A percentile compares a stretch with the other conserved stretches of the same genome.
Evolutionary conservation across 2,888 invertebrate genomes (phyloP).

Genomic region (Thymelicus sylvestris): DNA sequence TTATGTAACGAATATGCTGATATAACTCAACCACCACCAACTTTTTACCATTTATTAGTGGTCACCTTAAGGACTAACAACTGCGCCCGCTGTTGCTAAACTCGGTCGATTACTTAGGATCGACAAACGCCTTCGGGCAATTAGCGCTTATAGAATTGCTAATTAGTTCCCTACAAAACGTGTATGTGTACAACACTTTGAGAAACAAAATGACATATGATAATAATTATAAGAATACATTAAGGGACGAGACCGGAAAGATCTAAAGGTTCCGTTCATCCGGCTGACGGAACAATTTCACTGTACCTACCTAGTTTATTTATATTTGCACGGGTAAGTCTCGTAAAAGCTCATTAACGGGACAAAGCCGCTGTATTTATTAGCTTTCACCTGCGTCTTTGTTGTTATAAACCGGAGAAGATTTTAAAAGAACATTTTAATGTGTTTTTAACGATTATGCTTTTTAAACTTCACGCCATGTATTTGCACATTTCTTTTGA

Average conservation of each 20-base stretch:
- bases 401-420: conserved; percentile 48
- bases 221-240: conserved; percentile 9
- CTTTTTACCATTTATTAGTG: no score
- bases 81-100: no score
- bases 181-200: not conserved
- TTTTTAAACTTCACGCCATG: conserved; percentile 22
- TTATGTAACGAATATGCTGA: no score
- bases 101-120: no score
- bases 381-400: conserved; percentile 52
- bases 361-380: conserved; percentile 50
- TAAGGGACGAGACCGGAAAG: conserved; percentile 28
- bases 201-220: not conserved
- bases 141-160: no score
- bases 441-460: conserved; percentile 38
- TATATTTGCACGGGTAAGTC: conserved; percentile 52
- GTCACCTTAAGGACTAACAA: no score
- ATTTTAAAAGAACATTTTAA: conserved; percentile 43
- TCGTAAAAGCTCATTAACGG: conserved; percentile 52
- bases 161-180: no score
- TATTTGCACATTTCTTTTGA: conserved; percentile 10
- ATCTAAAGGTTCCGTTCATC: conserved; percentile 26
- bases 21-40: no score
- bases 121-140: no score
- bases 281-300: conserved; percentile 46
- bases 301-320: conserved; percentile 44